A percentile compares a stretch with the other conserved stretches of the same genome.
These are phyloP conservation scores for Gnatocerus cornutus DNA, from an alignment of 2,888 invertebrate genomes.

Conservation along the genomic window DNA sequence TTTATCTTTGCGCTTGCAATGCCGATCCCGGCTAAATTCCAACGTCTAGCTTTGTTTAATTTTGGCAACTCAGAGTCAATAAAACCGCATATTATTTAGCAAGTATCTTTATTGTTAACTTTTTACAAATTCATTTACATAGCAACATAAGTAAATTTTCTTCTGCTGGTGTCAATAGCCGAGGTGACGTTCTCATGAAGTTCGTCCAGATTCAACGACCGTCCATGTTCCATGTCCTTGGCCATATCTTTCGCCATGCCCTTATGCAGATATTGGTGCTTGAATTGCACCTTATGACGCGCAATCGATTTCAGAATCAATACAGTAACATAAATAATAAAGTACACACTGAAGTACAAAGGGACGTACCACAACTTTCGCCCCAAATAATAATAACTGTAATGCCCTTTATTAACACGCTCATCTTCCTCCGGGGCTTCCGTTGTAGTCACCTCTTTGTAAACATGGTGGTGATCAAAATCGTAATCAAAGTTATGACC, in stretches of 20 bases:
- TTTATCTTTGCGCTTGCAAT: no score
- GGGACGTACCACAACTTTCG: constrained; percentile 85
- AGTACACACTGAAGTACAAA: constrained; percentile 83
- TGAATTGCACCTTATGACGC: constrained; percentile 81
- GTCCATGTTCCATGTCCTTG: constrained; percentile 43
- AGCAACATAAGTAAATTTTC: constrained; percentile 57
- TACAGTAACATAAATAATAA: constrained; percentile 81
- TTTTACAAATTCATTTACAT: constrained; percentile 54
- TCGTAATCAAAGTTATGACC: constrained; percentile 61
- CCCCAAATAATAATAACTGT: constrained; percentile 84
- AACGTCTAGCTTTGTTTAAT: not conserved
- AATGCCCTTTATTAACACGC: constrained; percentile 75
- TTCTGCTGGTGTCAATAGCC: constrained; percentile 56
- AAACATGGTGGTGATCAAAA: constrained; percentile 68
- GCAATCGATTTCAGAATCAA: constrained; percentile 82
- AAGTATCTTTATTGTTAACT: constrained; percentile 22
- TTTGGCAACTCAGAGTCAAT: constrained; percentile 1
- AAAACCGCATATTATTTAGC: constrained; percentile 5
- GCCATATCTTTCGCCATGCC: constrained; percentile 34
- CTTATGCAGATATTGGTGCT: constrained; percentile 69
- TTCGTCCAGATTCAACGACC: constrained; percentile 52
- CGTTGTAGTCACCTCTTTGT: constrained; percentile 69
- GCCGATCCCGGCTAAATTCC: not conserved
- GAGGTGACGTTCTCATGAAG: constrained; percentile 60
- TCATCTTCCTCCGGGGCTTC: constrained; percentile 74